Base-by-base conservation (phyloP, 1,140 invertebrate species). In the Ceratina calcarata region DNA sequence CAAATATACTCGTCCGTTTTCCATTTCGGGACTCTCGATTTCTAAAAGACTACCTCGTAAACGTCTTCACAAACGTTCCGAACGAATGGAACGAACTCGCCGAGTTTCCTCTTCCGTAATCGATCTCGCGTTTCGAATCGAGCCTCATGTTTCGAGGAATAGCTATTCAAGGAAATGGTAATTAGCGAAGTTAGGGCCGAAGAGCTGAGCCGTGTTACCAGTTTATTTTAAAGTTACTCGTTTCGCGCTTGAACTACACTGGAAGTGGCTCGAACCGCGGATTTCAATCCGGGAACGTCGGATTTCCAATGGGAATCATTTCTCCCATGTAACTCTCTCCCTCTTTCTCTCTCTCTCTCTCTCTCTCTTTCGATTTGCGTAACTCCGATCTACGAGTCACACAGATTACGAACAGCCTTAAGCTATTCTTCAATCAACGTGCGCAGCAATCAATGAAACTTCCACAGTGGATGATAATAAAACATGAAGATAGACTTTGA, bases 281-380 rank as follows among this genome's bases (percentile, higher is more conserved):
- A 68, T 74, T 80, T 66, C 71, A 61, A 80, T 75, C 65, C n/a
- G 12, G 53, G 53, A 18, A 18, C 32, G 49, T 66, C 67, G 69
- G 60, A 79, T 69, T 79, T 64, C 24, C 55, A 45, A 75, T 27
- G 18, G 51, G 18, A 74, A 83, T 79, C 58, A 74, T 84, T 67
- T 27, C 37, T 45, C 8, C 37, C 27, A 49, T 60, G 16, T 27
- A 67, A n/a, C n/a, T 58, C 45, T 4, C 24, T 37, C 58, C 13
- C 27, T 49, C 45, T 55, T n/a, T n/a, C 3, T 7, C 32, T 6
- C 16, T 4, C 18, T 18, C 49, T 7, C 16, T 22, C 18, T 12
- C 22, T 55, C 8, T 16, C 12, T 66, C 49, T 71, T 60, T 64
- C 68, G 55, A 78, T 78, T 78, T 57, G 37, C 68, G 51, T 72